Base-by-base conservation (phyloP, 2,888 invertebrate species). In the Cephus nigrinus region DNA sequence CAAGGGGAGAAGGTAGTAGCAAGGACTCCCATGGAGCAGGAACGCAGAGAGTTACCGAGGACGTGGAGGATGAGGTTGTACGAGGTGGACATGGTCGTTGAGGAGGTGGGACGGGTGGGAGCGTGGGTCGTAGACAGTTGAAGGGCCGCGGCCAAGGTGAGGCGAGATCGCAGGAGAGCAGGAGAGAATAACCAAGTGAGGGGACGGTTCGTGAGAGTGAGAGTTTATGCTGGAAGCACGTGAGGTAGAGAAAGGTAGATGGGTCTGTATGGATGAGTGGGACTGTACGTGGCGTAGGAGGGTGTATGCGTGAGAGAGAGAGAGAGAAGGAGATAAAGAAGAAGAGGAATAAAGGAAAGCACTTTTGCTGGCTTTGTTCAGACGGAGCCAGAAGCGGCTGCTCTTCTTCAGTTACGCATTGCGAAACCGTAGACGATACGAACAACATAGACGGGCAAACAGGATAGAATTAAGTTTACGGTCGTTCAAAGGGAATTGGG, bases 91-190 rank as follows among this genome's bases (percentile, higher is more conserved):
- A 23, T 55, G 40, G 9, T 23, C 40, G 40, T 55, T 31, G 32
- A 71, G 71, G 32, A 71, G 71, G 71, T 30, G 71, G 82, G 85
- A 82, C 80, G 82, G 85, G 82, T 84, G 88, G 88, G 86, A 86
- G 88, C 88, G 89, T 88, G 89, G 88, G 89, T 87, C 88, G 88
- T 89, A 90, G 90, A 90, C 91, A 88, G 91, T 91, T 91, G 91
- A 91, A 91, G 91, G 91, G 91, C 91, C 91, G 90, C 90, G 88
- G 89, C 90, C 90, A 91, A 91, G 91, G 91, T 91, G 90, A 91
- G 88, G 87, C 85, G 86, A 87, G 86, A 86, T 78, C 75, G 78
- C 74, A 79, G 76, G 68, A 33, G 31, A 79, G 69, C 23, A n/a
- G 55, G 74, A 32, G 69, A 74, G 77, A 72, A 75, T 68, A 74